Base-by-base conservation (phyloP, 2,113 vertebrate species). In the Rhagologus leucostigma region DNA sequence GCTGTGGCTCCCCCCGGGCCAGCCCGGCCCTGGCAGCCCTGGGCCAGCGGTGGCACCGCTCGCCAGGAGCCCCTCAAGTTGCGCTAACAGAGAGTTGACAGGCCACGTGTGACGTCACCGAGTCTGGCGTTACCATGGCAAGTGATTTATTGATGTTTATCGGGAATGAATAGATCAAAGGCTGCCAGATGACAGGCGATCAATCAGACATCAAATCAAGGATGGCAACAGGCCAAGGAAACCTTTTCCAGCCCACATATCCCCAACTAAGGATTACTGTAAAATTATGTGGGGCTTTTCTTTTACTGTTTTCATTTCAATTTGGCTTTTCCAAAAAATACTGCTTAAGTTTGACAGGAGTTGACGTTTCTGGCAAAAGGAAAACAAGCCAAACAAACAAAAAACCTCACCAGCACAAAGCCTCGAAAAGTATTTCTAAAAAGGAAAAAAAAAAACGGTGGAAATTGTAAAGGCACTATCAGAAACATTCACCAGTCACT, bases 151-250 rank as follows among this genome's bases (percentile, higher is more conserved):
- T 98, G 99, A 99, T 99, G 99, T 98, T 99, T 99, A 99, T 99
- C 98, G 98, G 98, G 98, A 99, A 99, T 99, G 98, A 99, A 99
- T 99, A 99, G 99, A 99, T 99, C 99, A 99, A 99, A 99, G 98
- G 98, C 98, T 98, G 97, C 98, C 96, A 95, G 97, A 98, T 99
- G 99, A 99, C 98, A 96, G 98, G 97, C 97, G 96, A 99, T 99
- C 99, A 99, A 99, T 99, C 99, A 99, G 98, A 97, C 98, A 98
- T 99, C 99, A 99, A 99, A 99, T 99, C 98, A 99, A 99, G 99
- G 98, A 98, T 99, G 98, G 98, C 98, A 98, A 98, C 97, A 98
- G 98, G 98, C 99, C 99, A 99, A 98, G 98, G 98, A 98, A 98
- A 98, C 98, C 98, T 98, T 98, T 98, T 98, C 98, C 98, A 98